phyloP scores from a whole-genome alignment of 2,797 vertebrate species.

The Erithacus rubecula region DNA sequence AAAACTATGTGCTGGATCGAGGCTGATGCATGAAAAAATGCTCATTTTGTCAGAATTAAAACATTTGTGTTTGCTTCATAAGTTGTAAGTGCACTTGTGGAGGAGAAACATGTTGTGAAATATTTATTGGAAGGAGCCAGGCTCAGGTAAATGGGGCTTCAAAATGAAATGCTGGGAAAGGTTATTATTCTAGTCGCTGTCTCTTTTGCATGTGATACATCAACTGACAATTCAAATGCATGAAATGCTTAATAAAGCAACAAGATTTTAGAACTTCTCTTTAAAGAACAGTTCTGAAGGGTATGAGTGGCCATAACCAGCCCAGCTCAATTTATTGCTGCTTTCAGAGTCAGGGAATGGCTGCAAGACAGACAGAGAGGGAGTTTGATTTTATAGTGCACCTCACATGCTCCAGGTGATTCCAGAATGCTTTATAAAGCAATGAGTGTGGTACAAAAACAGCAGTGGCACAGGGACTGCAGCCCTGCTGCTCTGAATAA shows the following conservation, averaged over 20 bases:
- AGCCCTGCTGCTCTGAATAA: background rate
- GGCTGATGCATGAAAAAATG: slow-evolving; percentile 41
- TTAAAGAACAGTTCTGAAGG: slow-evolving; percentile 27
- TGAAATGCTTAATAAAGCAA: slow-evolving; percentile 57
- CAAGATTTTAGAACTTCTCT: slow-evolving; percentile 18
- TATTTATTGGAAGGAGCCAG: slow-evolving; percentile 51
- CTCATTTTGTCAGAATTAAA: slow-evolving; percentile 63
- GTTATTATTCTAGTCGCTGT: slow-evolving; percentile 37
- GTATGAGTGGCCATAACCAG: background rate
- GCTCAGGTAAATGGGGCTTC: slow-evolving; percentile 69
- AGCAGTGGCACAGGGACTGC: background rate
- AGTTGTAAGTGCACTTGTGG: slow-evolving; percentile 46
- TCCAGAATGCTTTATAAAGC: background rate
- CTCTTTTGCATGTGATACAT: slow-evolving; percentile 1
- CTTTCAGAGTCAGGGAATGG: background rate
- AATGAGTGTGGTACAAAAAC: background rate
- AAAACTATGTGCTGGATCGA: slow-evolving; percentile 12
- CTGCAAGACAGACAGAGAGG: background rate
- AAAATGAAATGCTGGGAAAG: slow-evolving; percentile 55
- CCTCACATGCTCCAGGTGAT: slow-evolving; percentile 3
- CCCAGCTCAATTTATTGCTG: slow-evolving; percentile 11
- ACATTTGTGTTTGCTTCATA: slow-evolving; percentile 45
- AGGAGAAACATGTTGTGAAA: slow-evolving; percentile 50
- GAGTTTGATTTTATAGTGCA: background rate
- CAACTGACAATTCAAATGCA: background rate